These are phyloP conservation scores for Dreissena rostriformis DNA, from an alignment of 1,140 invertebrate genomes.

Conservation along the genomic window DNA sequence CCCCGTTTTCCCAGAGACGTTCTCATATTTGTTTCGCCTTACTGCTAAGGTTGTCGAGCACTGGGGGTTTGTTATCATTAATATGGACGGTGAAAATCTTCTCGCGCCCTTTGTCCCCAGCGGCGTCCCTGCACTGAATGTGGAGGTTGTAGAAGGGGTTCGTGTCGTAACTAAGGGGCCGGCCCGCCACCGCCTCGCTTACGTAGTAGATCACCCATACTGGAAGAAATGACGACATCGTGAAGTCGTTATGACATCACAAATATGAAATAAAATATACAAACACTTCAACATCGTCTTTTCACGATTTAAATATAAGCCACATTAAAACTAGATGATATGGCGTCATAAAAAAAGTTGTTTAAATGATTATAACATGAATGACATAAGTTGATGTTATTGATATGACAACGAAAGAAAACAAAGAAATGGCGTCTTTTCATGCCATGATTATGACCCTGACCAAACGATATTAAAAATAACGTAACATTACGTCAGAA, in stretches of 20 bases:
- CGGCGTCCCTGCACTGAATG: slow-evolving; percentile 9
- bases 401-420: no score
- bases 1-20: no score
- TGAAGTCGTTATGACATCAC: not conserved
- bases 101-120: not conserved
- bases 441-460: no score
- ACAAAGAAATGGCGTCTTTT: no score
- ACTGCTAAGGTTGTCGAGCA: slow-evolving; percentile 28
- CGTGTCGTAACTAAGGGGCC: slow-evolving; percentile 3
- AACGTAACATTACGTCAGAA: no score
- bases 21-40: not conserved
- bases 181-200: slow-evolving; percentile 20
- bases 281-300: not conserved
- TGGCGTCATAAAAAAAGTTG: no score
- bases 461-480: no score
- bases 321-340: not conserved
- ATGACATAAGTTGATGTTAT: not conserved
- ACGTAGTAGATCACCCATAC: slow-evolving; percentile 43
- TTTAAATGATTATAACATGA: no score
- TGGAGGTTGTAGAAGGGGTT: not conserved
- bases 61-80: slow-evolving; percentile 25
- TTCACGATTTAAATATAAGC: not conserved
- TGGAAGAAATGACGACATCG: slow-evolving; percentile 2
- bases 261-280: not conserved
- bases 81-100: slow-evolving; percentile 14